Evolutionary conservation across 2,888 invertebrate genomes (phyloP).

Genomic region (Emesis castigata): DNA sequence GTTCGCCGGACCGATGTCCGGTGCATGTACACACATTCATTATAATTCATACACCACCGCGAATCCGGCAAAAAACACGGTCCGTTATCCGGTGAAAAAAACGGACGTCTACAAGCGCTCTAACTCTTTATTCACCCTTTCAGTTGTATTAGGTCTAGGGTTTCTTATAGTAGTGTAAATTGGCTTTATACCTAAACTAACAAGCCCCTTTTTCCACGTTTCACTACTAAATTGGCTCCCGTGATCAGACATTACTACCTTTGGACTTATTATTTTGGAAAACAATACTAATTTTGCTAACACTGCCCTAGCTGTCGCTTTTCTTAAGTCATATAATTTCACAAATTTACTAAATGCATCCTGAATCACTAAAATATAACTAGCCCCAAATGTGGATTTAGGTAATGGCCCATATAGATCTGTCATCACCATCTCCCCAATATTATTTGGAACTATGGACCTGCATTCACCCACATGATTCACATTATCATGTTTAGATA

Average conservation of each 20-base stretch:
- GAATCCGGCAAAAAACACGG: constrained; percentile 56
- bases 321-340: constrained; percentile 3
- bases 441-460: constrained; percentile 37
- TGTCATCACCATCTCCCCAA: constrained; percentile 60
- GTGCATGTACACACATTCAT: constrained; percentile 65
- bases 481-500: constrained; percentile 38
- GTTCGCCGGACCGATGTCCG: constrained; percentile 66
- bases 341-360: constrained; percentile 28
- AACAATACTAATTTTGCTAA: constrained; percentile 32
- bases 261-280: constrained; percentile 34
- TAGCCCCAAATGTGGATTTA: constrained; percentile 39
- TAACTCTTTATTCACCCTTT: constrained; percentile 59
- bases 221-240: constrained; percentile 45
- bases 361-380: constrained; percentile 35
- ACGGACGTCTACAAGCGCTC: constrained; percentile 39
- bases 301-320: constrained; percentile 23
- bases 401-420: constrained; percentile 59
- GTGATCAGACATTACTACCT: constrained; percentile 49
- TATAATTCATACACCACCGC: constrained; percentile 59
- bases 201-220: constrained; percentile 22
- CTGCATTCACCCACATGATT: constrained; percentile 42
- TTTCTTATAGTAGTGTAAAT: constrained; percentile 57
- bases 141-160: constrained; percentile 57
- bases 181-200: constrained; percentile 15
- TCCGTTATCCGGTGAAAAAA: constrained; percentile 37